These are phyloP conservation scores for Cheirogaleus medius DNA, from an alignment of 2,113 vertebrate genomes.

Conservation along the genomic window DNA sequence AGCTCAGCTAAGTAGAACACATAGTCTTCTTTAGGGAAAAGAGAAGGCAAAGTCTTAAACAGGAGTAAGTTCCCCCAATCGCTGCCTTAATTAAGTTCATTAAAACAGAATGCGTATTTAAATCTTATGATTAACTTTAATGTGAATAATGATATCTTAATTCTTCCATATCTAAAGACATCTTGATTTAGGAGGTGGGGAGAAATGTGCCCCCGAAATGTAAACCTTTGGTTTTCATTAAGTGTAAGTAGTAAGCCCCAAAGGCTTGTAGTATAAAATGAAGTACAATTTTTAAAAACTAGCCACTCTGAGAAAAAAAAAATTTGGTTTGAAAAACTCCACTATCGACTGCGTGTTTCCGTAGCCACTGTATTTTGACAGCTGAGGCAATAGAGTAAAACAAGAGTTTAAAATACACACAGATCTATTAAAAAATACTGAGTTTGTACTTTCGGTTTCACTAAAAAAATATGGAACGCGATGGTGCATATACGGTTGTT, in stretches of 20 bases:
- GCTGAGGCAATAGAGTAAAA: slow-evolving; percentile 17
- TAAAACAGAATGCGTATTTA: slow-evolving; percentile 73
- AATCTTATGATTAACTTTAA: slow-evolving; percentile 68
- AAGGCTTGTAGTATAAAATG: not conserved
- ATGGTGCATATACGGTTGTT: not conserved
- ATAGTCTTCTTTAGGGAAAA: slow-evolving; percentile 67
- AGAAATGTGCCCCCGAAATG: not conserved
- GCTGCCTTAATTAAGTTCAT: slow-evolving; percentile 66
- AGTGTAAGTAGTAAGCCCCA: not conserved
- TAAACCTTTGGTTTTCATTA: not conserved
- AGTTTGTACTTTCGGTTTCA: slow-evolving; percentile 4
- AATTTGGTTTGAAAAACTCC: not conserved
- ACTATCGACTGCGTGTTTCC: not conserved
- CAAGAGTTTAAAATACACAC: not conserved
- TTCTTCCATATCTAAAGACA: not conserved
- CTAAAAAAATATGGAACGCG: not conserved
- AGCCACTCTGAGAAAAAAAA: not conserved
- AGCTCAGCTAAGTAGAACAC: slow-evolving; percentile 55
- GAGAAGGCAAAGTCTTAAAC: slow-evolving; percentile 61
- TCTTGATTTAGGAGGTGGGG: not conserved
- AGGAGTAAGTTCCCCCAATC: slow-evolving; percentile 51
- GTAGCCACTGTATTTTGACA: slow-evolving; percentile 42
- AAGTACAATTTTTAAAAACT: not conserved
- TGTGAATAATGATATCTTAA: slow-evolving; percentile 54
- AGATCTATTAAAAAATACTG: not conserved